phyloP scores from a whole-genome alignment of 2,888 invertebrate genomes.

The Orthosia incerta region DNA sequence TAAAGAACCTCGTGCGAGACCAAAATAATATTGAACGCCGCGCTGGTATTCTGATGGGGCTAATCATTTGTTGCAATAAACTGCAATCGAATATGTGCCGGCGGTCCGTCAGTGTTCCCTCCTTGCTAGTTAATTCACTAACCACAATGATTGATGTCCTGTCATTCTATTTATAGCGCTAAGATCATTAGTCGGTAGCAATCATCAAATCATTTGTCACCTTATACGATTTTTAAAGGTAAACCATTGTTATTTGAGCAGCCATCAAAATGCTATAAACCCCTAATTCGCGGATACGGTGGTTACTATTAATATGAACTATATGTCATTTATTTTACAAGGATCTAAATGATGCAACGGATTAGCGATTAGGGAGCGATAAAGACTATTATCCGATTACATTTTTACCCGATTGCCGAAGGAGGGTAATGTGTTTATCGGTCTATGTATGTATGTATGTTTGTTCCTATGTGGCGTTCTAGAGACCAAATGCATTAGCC shows the following conservation, averaged over 20 bases:
- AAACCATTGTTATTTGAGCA: conserved; percentile 11
- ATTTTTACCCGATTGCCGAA: no score
- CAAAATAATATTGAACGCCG: no score
- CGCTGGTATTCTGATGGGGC: no score
- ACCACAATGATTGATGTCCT: conserved; percentile 34
- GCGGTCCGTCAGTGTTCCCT: conserved; percentile 20
- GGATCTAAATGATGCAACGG: background rate
- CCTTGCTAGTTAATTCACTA: conserved; percentile 12
- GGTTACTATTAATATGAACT: background rate
- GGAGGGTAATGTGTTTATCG: no score
- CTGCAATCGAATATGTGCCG: background rate
- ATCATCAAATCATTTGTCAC: conserved; percentile 26
- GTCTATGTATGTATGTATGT: no score
- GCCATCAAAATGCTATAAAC: conserved; percentile 31
- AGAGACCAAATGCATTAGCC: no score
- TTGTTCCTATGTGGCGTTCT: no score
- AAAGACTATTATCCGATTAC: no score
- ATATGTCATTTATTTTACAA: conserved; percentile 11
- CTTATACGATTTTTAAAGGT: background rate
- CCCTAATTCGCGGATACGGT: background rate
- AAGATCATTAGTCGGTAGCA: conserved; percentile 5
- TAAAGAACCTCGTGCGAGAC: no score
- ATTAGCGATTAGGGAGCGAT: background rate
- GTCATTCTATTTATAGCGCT: conserved; percentile 28
- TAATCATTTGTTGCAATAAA: background rate